Evolutionary conservation across 2,888 invertebrate genomes (phyloP).

Genomic region (Alcis repandata): DNA sequence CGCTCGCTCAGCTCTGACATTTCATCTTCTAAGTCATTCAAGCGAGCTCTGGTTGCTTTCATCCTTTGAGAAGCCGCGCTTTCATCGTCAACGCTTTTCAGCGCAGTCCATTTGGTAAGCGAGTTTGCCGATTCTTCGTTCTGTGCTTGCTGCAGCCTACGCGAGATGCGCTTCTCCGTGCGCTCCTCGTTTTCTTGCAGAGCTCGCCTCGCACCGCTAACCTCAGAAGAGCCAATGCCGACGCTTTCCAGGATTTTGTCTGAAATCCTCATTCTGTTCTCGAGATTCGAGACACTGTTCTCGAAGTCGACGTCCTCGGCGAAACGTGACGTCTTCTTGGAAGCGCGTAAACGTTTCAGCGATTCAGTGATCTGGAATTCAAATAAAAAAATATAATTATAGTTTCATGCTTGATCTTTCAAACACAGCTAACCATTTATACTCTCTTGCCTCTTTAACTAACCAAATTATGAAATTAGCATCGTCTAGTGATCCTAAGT

Average conservation of each 20-base stretch:
- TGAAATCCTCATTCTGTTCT: slow-evolving; percentile 86
- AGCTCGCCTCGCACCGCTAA: slow-evolving; percentile 81
- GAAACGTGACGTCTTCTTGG: slow-evolving; percentile 86
- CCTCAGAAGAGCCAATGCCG: slow-evolving; percentile 87
- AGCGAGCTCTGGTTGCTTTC: slow-evolving; percentile 88
- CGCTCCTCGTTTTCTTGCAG: slow-evolving; percentile 81
- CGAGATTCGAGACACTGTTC: slow-evolving; percentile 85
- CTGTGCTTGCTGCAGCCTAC: slow-evolving; percentile 57
- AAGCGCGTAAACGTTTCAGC: slow-evolving; percentile 87
- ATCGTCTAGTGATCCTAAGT: too few relatives aligned
- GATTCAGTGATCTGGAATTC: slow-evolving; percentile 86
- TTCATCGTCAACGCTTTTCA: slow-evolving; percentile 79
- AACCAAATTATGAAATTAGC: too few relatives aligned
- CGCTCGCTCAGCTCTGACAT: slow-evolving; percentile 90
- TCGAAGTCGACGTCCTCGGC: slow-evolving; percentile 89
- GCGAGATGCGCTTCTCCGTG: slow-evolving; percentile 79
- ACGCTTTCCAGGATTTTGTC: slow-evolving; percentile 89
- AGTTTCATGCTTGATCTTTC: too few relatives aligned
- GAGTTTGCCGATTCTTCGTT: slow-evolving; percentile 69
- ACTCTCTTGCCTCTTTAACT: too few relatives aligned
- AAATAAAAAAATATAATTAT: slow-evolving; percentile 14
- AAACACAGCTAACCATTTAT: too few relatives aligned
- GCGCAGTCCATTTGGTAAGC: slow-evolving; percentile 89
- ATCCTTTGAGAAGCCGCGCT: slow-evolving; percentile 89
- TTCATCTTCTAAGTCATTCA: slow-evolving; percentile 91